Conservation (phyloP, 1,140 invertebrate genomes). For the Plodia interpunctella region DNA sequence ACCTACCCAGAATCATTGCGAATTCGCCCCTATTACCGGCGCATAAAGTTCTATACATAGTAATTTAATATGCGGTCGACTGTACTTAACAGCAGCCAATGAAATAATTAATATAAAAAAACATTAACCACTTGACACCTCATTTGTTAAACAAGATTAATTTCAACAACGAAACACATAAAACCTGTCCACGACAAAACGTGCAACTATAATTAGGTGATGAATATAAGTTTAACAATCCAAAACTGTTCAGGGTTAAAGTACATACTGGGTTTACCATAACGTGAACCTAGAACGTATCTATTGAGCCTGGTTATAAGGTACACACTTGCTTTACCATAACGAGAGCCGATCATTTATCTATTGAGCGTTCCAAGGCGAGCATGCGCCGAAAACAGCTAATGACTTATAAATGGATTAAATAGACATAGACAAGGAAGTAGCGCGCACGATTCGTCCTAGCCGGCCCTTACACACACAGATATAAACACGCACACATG, state of each 20-base stretch:
- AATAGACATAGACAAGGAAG: constrained; percentile 60
- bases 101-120: not conserved
- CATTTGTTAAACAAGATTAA: not conserved
- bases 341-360: not conserved
- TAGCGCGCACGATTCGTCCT: constrained; percentile 58
- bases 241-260: not conserved
- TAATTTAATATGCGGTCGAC: too few relatives aligned
- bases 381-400: constrained; percentile 47
- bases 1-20: too few relatives aligned
- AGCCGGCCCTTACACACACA: constrained; percentile 44
- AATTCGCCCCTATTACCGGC: too few relatives aligned
- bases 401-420: constrained; percentile 58
- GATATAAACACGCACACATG: constrained; percentile 19
- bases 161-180: not conserved
- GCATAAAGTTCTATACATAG: too few relatives aligned
- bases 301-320: constrained; percentile 1
- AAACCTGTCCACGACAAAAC: not conserved
- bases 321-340: not conserved
- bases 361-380: constrained; percentile 35
- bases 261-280: not conserved
- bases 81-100: too few relatives aligned
- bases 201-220: not conserved
- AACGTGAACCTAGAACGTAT: not conserved
- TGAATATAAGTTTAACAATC: not conserved
- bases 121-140: not conserved